A percentile compares a stretch with the other conserved stretches of the same genome.
Conservation (phyloP, 2,113 vertebrate genomes). For the Lasiurus cinereus region DNA sequence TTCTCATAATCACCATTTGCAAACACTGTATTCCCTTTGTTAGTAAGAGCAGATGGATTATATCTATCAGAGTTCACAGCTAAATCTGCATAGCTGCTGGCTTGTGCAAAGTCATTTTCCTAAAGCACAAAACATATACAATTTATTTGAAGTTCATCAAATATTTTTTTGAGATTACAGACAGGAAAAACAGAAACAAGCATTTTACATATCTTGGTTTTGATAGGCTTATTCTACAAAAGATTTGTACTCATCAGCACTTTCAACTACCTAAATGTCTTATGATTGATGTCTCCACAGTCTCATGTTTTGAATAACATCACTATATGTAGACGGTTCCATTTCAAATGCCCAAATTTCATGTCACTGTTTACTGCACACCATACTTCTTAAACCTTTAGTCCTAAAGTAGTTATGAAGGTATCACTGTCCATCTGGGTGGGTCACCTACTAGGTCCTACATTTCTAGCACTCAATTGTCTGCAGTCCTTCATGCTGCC, state of each 20-base stretch:
- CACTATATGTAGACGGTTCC: background rate
- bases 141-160: slow-evolving; percentile 14
- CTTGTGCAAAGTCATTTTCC: slow-evolving; percentile 96
- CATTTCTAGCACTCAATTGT: background rate
- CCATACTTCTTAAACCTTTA: background rate
- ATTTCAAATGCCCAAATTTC: slow-evolving; percentile 27
- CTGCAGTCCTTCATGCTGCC: background rate
- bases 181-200: slow-evolving; percentile 21
- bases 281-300: background rate
- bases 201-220: slow-evolving; percentile 14
- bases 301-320: slow-evolving; percentile 22
- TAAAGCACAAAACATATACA: slow-evolving; percentile 83
- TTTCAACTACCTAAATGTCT: background rate
- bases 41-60: slow-evolving; percentile 96
- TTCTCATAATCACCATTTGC: slow-evolving; percentile 94
- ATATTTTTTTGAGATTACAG: background rate
- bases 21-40: slow-evolving; percentile 97
- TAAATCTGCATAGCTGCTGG: slow-evolving; percentile 95
- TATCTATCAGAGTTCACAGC: slow-evolving; percentile 96
- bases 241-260: background rate
- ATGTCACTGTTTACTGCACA: background rate
- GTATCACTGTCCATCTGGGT: background rate
- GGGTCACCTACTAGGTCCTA: background rate
- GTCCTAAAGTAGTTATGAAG: background rate
- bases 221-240: slow-evolving; percentile 44